These are phyloP conservation scores for Mormoops blainvillei DNA, from an alignment of 2,113 vertebrate genomes.

Conservation along the genomic window DNA sequence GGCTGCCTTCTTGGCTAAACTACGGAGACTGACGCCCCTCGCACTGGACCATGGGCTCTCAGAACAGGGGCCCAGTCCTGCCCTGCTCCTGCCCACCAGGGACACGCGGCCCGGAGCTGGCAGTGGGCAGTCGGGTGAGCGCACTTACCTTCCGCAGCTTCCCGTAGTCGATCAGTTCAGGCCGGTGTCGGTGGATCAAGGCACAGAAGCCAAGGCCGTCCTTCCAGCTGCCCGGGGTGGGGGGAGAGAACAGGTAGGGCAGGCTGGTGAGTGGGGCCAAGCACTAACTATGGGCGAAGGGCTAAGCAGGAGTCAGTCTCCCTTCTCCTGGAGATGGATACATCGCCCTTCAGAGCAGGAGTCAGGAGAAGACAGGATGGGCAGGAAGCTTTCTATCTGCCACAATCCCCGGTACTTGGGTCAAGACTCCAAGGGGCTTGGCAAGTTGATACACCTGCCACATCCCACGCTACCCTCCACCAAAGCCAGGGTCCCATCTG, in stretches of 20 bases:
- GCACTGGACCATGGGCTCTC: neutral
- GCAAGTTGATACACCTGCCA: neutral
- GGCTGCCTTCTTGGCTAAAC: neutral
- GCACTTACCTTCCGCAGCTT: slow-evolving; percentile 93
- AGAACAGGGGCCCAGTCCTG: neutral
- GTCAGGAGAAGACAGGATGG: neutral
- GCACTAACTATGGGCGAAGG: neutral
- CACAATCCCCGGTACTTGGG: neutral
- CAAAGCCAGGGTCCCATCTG: neutral
- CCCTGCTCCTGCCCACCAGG: neutral
- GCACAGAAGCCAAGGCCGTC: slow-evolving; percentile 98
- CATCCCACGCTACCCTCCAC: no score
- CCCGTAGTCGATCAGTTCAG: slow-evolving; percentile 97
- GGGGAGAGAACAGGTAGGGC: neutral
- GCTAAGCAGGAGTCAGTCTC: neutral
- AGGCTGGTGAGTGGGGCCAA: neutral
- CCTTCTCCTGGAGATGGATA: neutral
- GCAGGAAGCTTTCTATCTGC: neutral
- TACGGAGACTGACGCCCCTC: neutral
- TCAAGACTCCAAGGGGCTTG: neutral
- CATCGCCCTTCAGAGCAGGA: fast-evolving
- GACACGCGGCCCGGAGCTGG: neutral
- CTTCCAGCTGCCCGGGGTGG: slow-evolving; percentile 92
- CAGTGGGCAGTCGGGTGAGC: fast-evolving
- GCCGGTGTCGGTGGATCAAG: slow-evolving; percentile 98